Evolutionary conservation across 64 coral and sea anemone species (phyloP).

Genomic region (Actinia equina): DNA sequence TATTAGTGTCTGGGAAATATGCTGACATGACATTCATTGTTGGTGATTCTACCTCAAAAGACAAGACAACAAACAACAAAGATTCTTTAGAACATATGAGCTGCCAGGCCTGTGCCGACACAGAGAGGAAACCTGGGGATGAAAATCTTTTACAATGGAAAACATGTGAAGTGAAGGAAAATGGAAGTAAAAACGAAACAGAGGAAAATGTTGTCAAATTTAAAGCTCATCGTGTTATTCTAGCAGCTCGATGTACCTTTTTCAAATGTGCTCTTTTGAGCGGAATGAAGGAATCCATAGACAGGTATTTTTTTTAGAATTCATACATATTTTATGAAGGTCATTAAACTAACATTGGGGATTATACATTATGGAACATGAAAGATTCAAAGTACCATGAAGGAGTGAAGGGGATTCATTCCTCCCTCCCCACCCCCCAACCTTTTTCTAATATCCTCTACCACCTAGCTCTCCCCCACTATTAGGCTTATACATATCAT

Average conservation of each 20-base stretch:
- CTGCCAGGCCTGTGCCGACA: background rate
- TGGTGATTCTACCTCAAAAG: background rate
- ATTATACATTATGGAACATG: too few species aligned
- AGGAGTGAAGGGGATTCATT: too few species aligned
- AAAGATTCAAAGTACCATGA: too few species aligned
- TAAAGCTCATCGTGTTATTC: constrained; percentile 82
- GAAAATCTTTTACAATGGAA: background rate
- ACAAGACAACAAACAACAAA: background rate
- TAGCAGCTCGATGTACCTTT: constrained; percentile 82
- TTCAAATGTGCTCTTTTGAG: constrained; percentile 85
- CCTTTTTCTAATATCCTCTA: too few species aligned
- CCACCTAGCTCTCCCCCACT: too few species aligned
- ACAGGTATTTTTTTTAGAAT: constrained; percentile 35
- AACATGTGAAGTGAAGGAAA: background rate
- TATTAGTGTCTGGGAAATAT: constrained; percentile 62
- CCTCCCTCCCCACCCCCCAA: too few species aligned
- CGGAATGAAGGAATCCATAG: constrained; percentile 98
- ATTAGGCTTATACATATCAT: too few species aligned
- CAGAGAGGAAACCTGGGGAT: background rate
- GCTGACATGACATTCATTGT: constrained; percentile 79
- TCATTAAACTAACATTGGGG: too few species aligned
- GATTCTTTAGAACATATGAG: background rate
- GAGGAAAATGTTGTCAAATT: constrained; percentile 45
- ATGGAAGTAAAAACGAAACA: constrained; percentile 14
- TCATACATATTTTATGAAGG: too few species aligned